Conservation (phyloP, 2,888 invertebrate genomes). For the Epistrophella euchroma region DNA sequence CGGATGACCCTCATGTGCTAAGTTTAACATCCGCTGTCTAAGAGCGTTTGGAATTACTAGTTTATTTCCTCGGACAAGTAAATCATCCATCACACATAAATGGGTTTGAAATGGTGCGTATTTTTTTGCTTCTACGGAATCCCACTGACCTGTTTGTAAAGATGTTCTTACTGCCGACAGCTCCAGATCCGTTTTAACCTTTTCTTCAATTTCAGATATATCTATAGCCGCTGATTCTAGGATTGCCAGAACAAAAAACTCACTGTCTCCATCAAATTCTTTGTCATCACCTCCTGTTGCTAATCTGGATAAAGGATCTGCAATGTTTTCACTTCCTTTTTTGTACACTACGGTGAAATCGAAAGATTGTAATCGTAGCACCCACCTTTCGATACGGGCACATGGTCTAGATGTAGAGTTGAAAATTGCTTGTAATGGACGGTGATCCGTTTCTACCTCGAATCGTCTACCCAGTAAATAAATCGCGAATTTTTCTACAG, state of each 20-base stretch:
- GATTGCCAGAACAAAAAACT: not conserved
- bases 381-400: conserved; percentile 4
- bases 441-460: not conserved
- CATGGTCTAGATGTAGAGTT: conserved; percentile 3
- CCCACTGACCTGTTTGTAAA: not conserved
- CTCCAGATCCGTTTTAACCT: not conserved
- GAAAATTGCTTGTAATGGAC: not conserved
- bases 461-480: conserved; percentile 2
- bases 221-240: conserved; percentile 5
- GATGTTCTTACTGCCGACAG: not conserved
- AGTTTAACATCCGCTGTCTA: not conserved
- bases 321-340: not conserved
- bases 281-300: not conserved
- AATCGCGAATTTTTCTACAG: not conserved
- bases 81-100: not conserved
- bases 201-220: not conserved
- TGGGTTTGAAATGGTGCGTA: not conserved
- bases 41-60: not conserved
- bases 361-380: not conserved
- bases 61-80: not conserved
- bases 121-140: not conserved
- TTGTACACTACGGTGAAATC: not conserved
- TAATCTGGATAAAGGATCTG: not conserved
- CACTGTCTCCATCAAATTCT: not conserved
- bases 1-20: not conserved